These are phyloP conservation scores for Urosaurus nigricauda DNA, from an alignment of 2,797 vertebrate species.

Conservation along the genomic window DNA sequence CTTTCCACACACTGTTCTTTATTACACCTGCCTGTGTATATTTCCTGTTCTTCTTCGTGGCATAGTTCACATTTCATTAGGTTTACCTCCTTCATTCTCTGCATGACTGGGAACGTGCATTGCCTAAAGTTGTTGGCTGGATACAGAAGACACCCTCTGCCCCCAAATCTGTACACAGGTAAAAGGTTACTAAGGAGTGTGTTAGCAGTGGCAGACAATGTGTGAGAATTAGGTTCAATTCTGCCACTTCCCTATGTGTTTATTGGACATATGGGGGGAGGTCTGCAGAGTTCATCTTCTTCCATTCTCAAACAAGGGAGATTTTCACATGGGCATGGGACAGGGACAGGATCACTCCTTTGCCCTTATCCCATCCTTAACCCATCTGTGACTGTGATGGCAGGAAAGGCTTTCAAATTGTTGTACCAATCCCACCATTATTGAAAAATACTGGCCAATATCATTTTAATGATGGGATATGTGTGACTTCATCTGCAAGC, in stretches of 20 bases:
- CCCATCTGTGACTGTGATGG: no score
- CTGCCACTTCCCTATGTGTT: not conserved
- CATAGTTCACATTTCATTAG: not conserved
- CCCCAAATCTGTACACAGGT: no score
- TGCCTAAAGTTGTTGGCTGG: not conserved
- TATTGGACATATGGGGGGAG: not conserved
- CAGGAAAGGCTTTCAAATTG: no score
- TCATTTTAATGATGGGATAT: no score
- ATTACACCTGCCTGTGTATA: not conserved
- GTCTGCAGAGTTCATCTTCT: not conserved
- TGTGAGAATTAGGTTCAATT: not conserved
- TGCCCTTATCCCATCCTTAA: no score
- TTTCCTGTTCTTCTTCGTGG: not conserved
- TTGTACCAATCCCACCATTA: no score
- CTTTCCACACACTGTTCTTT: not conserved
- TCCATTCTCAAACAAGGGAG: not conserved
- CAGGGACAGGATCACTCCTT: no score
- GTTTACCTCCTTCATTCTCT: not conserved
- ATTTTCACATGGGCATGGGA: no score
- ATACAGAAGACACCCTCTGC: no score
- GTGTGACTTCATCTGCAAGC: no score
- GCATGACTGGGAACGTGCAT: no score
- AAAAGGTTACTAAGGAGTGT: not conserved
- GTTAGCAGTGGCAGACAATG: not conserved
- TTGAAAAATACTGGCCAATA: no score